Conservation (phyloP, 2,797 vertebrate genomes). For the Pantherophis vulpinus region DNA sequence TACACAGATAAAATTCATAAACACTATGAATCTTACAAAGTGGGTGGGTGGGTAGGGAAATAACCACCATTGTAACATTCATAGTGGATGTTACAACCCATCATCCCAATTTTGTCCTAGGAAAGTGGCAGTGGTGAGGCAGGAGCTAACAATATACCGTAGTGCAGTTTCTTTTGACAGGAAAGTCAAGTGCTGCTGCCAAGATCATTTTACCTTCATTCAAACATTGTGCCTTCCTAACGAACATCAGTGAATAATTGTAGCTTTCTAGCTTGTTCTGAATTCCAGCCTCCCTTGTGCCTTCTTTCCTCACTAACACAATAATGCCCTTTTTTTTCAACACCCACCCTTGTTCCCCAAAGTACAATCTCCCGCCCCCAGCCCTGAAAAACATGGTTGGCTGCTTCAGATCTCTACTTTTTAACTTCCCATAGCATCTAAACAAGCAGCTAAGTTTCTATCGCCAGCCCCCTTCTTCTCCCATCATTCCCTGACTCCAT, state of each 20-base stretch:
- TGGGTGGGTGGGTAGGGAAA: background rate
- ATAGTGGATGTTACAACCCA: background rate
- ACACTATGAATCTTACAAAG: background rate
- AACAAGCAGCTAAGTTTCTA: constrained; percentile 25
- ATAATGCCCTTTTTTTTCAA: constrained; percentile 49
- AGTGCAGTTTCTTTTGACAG: background rate
- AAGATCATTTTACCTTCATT: background rate
- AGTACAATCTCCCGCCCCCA: constrained; percentile 8
- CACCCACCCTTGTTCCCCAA: background rate
- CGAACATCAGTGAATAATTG: background rate
- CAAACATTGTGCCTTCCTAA: background rate
- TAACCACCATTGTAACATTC: background rate
- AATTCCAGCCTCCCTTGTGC: background rate
- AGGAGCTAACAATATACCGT: background rate
- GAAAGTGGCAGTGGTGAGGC: background rate
- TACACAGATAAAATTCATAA: background rate
- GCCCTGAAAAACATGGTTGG: constrained; percentile 11
- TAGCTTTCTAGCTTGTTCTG: background rate
- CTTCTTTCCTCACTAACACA: background rate
- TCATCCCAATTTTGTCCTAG: background rate
- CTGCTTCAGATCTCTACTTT: constrained; percentile 35
- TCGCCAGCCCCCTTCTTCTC: background rate
- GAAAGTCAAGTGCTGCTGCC: background rate
- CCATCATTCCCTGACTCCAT: background rate
- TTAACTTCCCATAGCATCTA: constrained; percentile 46